These are phyloP conservation scores for Plutomurus gul DNA, from an alignment of 1,140 invertebrate species.

Conservation along the genomic window DNA sequence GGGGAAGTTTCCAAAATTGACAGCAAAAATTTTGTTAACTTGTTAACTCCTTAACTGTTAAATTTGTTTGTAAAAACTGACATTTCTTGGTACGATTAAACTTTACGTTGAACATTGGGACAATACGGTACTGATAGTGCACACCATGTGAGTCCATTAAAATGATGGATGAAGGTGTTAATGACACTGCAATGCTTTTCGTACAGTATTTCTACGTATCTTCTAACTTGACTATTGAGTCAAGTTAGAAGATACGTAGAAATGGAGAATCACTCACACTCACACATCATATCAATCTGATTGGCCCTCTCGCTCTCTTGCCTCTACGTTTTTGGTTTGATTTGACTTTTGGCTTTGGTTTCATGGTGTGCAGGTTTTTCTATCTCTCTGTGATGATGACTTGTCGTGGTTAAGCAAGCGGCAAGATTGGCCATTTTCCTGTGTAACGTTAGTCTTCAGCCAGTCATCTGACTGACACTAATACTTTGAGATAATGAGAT, in stretches of 20 bases:
- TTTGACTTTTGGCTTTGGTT: slow-evolving; percentile 1
- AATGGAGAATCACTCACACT: too few relatives aligned
- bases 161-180: neutral
- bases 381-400: too few relatives aligned
- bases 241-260: too few relatives aligned
- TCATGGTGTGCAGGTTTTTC: neutral
- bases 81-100: too few relatives aligned
- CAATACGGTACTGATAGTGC: neutral
- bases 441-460: neutral
- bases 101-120: too few relatives aligned
- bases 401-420: neutral
- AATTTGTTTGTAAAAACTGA: too few relatives aligned
- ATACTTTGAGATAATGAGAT: slow-evolving; percentile 6
- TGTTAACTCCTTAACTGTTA: too few relatives aligned
- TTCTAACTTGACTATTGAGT: too few relatives aligned
- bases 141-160: neutral
- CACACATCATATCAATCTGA: too few relatives aligned
- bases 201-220: neutral
- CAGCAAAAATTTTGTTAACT: too few relatives aligned
- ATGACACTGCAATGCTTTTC: neutral
- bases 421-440: neutral
- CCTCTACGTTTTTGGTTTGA: neutral
- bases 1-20: too few relatives aligned
- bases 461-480: slow-evolving; percentile 2
- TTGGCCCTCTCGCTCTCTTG: neutral